Evolutionary conservation across 2,797 vertebrate genomes (phyloP).

Genomic region (Odontamblyopus rebecca): DNA sequence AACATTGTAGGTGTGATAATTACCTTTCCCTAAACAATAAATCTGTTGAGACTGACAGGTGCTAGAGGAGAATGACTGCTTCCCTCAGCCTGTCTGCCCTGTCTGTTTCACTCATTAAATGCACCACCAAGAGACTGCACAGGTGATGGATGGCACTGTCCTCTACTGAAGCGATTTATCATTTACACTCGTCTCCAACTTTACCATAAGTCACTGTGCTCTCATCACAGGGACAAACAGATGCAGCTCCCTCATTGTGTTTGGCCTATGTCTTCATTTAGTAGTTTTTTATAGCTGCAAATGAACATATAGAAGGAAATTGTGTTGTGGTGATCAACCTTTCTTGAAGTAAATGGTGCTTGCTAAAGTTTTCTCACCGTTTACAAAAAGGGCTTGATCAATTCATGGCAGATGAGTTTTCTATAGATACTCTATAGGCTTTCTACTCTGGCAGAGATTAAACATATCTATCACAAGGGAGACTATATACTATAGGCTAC

Average conservation of each 20-base stretch:
- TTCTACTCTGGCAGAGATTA: no score
- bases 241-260: neutral
- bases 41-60: conserved; percentile 36
- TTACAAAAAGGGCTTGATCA: no score
- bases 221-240: neutral
- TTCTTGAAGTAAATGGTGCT: no score
- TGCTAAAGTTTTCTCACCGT: no score
- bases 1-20: neutral
- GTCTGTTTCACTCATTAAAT: conserved; percentile 58
- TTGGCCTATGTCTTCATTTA: neutral
- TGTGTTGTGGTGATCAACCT: neutral
- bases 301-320: neutral
- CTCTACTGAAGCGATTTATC: conserved; percentile 40
- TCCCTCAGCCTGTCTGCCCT: conserved; percentile 30
- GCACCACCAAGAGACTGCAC: conserved; percentile 30
- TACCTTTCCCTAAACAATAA: conserved; percentile 5
- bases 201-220: conserved; percentile 13
- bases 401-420: no score
- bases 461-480: no score
- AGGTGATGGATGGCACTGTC: conserved; percentile 45
- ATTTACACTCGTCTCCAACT: conserved; percentile 5
- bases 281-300: neutral
- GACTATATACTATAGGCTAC: no score
- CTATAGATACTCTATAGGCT: no score
- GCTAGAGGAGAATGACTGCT: conserved; percentile 27